Conservation (phyloP, 2,113 vertebrate genomes). For the Amphiprion ocellaris region DNA sequence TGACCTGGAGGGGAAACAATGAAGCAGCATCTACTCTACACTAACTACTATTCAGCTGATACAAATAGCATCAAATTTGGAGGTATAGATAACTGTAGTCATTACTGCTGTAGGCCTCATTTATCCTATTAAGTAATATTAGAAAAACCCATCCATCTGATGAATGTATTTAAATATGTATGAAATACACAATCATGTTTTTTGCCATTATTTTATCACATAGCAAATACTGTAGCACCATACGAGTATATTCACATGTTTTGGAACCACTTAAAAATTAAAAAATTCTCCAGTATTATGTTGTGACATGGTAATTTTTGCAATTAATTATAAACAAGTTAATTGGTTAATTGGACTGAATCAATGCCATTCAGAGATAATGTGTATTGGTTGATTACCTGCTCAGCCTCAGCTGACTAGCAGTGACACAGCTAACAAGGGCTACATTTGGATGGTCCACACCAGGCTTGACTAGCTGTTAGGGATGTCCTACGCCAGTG, state of each 20-base stretch:
- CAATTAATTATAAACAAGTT: neutral
- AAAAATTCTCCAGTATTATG: too few species aligned
- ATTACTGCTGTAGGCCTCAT: neutral
- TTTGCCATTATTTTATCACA: neutral
- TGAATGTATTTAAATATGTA: neutral
- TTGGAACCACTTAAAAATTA: neutral
- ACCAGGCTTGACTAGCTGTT: too few species aligned
- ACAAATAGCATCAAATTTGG: conserved; percentile 13
- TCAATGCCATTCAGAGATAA: too few species aligned
- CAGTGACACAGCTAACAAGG: too few species aligned
- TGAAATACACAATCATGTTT: neutral
- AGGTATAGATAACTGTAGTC: neutral
- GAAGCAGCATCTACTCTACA: conserved; percentile 18
- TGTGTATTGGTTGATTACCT: too few species aligned
- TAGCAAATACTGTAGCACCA: neutral
- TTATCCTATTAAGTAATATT: neutral
- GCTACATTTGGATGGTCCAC: too few species aligned
- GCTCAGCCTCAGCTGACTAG: too few species aligned
- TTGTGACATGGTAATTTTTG: neutral
- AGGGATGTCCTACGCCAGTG: too few species aligned
- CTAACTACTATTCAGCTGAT: conserved; percentile 23
- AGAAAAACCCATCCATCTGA: neutral
- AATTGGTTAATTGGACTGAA: too few species aligned
- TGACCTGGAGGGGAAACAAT: conserved; percentile 62
- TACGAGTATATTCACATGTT: neutral